Evolutionary conservation across 1,140 invertebrate species (phyloP), one percentile per base, ranked within the genome.

Genomic region (Tetragnatha versicolor): DNA sequence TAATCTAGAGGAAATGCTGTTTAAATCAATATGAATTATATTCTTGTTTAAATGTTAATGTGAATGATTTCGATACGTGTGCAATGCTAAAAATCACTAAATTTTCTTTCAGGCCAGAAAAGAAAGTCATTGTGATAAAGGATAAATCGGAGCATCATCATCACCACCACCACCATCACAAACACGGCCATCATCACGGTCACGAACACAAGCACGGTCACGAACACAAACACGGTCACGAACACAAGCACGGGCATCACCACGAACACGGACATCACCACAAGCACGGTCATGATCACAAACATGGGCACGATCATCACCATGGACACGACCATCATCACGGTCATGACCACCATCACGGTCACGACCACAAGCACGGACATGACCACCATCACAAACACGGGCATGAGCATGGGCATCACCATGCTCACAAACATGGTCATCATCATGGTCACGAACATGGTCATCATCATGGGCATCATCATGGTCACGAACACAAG

Each of bases 91-190:
- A 69, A 10, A n/a, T 3, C 1, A 22, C 22, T 66, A 2, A 1
- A 9, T 66, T 22, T 27, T 29, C n/a, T 47, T 60, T 3, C 37
- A 73, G 53, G n/a, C 69, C 51, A 25, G 35, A 73, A 60, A 73
- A 73, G 39, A 58, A 73, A 60, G 69, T 73, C 17, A 73, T 73
- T 29, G 69, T 73, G 6, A 58, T 73, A 60, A 73, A 73, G 20
- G 29, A 60, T n/a, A 25, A 73, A 7, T 39, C 45, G 33, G 35
- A 73, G 31, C 69, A 73, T 60, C 69, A 73, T 45, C 68, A 72
- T 9, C 68, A 72, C 25, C 68, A 72, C 14, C 68, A 70, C 20
- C 68, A 68, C 49, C 39, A 53, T 39, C 65, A 68, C 51, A 10
- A 68, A 6, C 63, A 68, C 33, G 39, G 42, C n/a, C 63, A 68